These are phyloP conservation scores for Theretra japonica DNA, from an alignment of 2,888 invertebrate species.

Conservation along the genomic window DNA sequence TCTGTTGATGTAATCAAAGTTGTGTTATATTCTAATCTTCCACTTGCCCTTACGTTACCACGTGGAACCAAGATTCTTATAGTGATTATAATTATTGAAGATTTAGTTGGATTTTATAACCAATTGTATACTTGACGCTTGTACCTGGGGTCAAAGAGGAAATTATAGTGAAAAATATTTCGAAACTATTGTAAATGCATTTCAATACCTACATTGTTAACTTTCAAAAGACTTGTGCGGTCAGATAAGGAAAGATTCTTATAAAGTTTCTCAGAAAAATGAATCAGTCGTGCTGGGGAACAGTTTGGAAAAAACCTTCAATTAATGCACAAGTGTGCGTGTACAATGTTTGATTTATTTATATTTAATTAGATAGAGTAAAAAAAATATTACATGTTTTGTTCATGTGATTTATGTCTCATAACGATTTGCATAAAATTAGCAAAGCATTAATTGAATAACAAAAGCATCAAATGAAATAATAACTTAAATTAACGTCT, in stretches of 20 bases:
- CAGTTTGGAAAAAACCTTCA: background rate
- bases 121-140: background rate
- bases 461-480: too few species aligned
- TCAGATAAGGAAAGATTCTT: constrained; percentile 10
- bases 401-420: too few species aligned
- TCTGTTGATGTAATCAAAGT: too few species aligned
- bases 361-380: background rate
- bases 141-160: background rate
- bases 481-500: too few species aligned
- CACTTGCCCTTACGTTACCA: too few species aligned
- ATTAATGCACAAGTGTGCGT: background rate
- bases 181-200: background rate
- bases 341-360: background rate
- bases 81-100: too few species aligned
- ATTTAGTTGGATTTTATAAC: too few species aligned
- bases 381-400: too few species aligned
- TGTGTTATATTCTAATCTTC: too few species aligned
- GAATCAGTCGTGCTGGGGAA: background rate
- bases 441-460: too few species aligned
- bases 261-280: background rate
- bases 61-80: too few species aligned
- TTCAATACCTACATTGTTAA: constrained; percentile 3
- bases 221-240: background rate
- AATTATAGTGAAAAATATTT: background rate
- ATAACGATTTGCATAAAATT: too few species aligned